phyloP scores from a whole-genome alignment of 1,140 invertebrate genomes.

The Elymnias hypermnestra region DNA sequence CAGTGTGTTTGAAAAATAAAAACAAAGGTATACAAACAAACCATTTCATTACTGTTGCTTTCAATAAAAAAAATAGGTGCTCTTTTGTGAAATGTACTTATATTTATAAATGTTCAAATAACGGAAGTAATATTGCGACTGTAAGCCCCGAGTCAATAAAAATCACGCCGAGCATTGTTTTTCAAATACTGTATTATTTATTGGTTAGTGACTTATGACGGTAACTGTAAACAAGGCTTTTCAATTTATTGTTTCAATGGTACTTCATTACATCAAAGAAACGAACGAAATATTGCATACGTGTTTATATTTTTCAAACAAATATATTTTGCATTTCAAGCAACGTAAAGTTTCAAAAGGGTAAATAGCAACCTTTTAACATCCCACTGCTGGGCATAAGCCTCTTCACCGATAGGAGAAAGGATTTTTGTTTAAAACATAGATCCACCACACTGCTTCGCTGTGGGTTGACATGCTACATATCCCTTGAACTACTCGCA shows the following conservation, averaged over 20 bases:
- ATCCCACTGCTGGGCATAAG: too few relatives aligned
- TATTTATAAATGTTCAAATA: conserved; percentile 9
- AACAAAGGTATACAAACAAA: neutral
- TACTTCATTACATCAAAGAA: neutral
- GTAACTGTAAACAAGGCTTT: neutral
- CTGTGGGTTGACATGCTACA: too few relatives aligned
- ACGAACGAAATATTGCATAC: neutral
- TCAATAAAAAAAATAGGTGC: neutral
- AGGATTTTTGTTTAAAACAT: too few relatives aligned
- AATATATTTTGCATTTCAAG: too few relatives aligned
- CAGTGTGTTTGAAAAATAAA: too few relatives aligned
- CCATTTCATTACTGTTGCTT: neutral
- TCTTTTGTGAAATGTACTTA: neutral
- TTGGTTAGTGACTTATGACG: conserved; percentile 8
- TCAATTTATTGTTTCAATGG: conserved; percentile 4
- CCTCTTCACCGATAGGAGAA: too few relatives aligned
- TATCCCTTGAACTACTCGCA: too few relatives aligned
- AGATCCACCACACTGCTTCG: too few relatives aligned
- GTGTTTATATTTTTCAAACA: too few relatives aligned
- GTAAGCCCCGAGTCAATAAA: conserved; percentile 8
- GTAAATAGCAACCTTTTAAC: too few relatives aligned
- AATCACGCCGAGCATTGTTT: conserved; percentile 3
- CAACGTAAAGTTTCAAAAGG: too few relatives aligned
- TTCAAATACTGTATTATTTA: conserved; percentile 11
- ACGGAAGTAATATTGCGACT: conserved; percentile 9